Percentiles rank a stretch among this genome's conserved stretches.
These are phyloP conservation scores for Euclidia mi DNA, from an alignment of 2,888 invertebrate genomes.

Conservation along the genomic window DNA sequence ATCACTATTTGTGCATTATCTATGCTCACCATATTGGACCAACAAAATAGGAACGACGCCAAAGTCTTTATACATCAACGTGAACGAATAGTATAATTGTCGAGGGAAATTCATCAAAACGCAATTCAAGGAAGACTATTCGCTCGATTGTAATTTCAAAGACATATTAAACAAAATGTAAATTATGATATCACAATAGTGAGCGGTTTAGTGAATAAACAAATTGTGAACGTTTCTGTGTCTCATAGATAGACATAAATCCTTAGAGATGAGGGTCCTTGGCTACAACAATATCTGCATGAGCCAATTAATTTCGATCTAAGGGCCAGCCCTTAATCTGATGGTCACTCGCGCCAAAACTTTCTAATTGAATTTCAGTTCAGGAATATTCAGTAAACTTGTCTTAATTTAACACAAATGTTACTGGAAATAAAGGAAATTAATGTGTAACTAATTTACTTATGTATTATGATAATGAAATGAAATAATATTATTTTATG, in stretches of 20 bases:
- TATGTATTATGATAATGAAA: no score
- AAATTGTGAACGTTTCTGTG: conserved; percentile 55
- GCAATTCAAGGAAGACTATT: no score
- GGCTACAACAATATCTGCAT: conserved; percentile 82
- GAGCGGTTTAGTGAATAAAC: conserved; percentile 36
- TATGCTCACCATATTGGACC: no score
- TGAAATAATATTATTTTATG: no score
- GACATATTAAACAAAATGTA: background rate
- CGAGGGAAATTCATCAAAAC: no score
- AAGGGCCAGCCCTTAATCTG: conserved; percentile 81
- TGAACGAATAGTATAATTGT: no score
- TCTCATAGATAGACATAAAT: conserved; percentile 76
- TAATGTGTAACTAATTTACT: conserved; percentile 2
- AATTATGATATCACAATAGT: conserved; percentile 24
- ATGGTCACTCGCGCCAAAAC: conserved; percentile 85
- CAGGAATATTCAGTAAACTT: conserved; percentile 74
- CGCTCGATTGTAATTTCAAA: no score
- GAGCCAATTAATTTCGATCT: conserved; percentile 87
- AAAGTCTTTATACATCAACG: no score
- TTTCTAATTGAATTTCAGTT: conserved; percentile 61
- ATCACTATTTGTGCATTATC: no score
- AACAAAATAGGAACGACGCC: no score
- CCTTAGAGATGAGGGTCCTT: conserved; percentile 81
- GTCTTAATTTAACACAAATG: conserved; percentile 47
- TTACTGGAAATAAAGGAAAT: conserved; percentile 11